A percentile compares a stretch with the other conserved stretches of the same genome.
Conservation (phyloP, 53 echinoderm and acorn worm genomes). For the Paelopatides confundens region DNA sequence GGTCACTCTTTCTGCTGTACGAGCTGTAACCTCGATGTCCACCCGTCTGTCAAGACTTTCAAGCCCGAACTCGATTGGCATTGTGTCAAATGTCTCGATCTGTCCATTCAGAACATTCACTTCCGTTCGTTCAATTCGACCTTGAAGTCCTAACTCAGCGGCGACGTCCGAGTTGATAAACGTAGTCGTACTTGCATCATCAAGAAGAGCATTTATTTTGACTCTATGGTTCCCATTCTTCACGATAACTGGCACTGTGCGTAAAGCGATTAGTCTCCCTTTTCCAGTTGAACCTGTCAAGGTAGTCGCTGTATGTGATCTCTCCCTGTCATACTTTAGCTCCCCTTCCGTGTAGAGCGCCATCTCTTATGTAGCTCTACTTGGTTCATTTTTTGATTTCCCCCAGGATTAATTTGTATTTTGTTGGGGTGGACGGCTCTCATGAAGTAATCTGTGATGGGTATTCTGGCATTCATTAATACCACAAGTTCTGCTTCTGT, state of each 20-base stretch:
- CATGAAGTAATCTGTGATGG: slow-evolving; percentile 19
- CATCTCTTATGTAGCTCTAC: no score
- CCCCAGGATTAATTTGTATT: no score
- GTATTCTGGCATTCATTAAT: neutral
- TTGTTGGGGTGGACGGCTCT: neutral
- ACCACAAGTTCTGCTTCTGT: slow-evolving; percentile 6
- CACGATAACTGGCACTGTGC: slow-evolving; percentile 29
- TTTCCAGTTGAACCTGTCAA: neutral
- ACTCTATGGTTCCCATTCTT: slow-evolving; percentile 7
- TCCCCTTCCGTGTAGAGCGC: neutral
- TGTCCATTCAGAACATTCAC: slow-evolving; percentile 29
- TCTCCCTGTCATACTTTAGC: neutral
- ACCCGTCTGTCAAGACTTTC: neutral
- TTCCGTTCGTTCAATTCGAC: neutral
- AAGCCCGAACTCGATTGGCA: neutral
- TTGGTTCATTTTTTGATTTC: no score
- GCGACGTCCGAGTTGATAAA: slow-evolving; percentile 9
- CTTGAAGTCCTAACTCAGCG: slow-evolving; percentile 18
- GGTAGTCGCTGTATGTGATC: neutral
- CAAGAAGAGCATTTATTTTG: slow-evolving; percentile 39
- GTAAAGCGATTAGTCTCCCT: neutral
- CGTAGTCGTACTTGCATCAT: slow-evolving; percentile 1
- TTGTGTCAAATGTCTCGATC: neutral
- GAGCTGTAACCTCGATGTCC: neutral
- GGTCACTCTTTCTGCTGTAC: neutral